Percentiles rank a stretch among this genome's conserved stretches.
Conservation (phyloP, 1,140 invertebrate species). For the Platyura marginata region DNA sequence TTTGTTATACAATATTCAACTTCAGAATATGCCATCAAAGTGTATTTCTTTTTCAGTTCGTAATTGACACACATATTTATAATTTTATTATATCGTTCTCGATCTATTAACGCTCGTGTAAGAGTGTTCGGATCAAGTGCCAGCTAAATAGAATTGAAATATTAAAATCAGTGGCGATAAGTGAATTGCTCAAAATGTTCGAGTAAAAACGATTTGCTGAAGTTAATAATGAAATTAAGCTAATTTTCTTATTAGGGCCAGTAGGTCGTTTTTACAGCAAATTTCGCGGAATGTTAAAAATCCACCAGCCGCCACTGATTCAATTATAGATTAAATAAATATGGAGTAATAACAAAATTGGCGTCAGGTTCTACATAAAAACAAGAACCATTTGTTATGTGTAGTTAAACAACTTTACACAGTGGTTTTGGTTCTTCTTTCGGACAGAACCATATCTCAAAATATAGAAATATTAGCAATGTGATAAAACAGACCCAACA, state of each 20-base stretch:
- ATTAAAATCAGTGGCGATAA: not conserved
- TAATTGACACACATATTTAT: conserved; percentile 16
- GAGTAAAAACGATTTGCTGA: not conserved
- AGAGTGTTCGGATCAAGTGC: conserved; percentile 8
- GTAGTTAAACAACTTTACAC: no score
- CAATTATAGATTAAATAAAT: no score
- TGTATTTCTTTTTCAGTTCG: conserved; percentile 9
- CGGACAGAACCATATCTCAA: not conserved
- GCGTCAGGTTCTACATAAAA: no score
- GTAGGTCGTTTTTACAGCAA: not conserved
- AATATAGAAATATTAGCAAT: no score
- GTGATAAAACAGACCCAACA: conserved; percentile 1
- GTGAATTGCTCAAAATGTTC: not conserved
- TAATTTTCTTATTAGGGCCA: not conserved
- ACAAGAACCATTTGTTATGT: no score
- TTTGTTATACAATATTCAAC: conserved; percentile 16
- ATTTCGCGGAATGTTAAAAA: no score
- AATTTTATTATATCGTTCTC: conserved; percentile 9
- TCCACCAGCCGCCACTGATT: no score
- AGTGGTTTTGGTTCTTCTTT: not conserved
- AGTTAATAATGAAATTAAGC: not conserved
- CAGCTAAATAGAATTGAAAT: not conserved
- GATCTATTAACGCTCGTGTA: conserved; percentile 8
- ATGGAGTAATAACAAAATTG: no score
- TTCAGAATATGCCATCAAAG: conserved; percentile 9